Evolutionary conservation across 1,140 invertebrate species (phyloP), one percentile per base, ranked within the genome.

Genomic region (Drosophila athabasca): DNA sequence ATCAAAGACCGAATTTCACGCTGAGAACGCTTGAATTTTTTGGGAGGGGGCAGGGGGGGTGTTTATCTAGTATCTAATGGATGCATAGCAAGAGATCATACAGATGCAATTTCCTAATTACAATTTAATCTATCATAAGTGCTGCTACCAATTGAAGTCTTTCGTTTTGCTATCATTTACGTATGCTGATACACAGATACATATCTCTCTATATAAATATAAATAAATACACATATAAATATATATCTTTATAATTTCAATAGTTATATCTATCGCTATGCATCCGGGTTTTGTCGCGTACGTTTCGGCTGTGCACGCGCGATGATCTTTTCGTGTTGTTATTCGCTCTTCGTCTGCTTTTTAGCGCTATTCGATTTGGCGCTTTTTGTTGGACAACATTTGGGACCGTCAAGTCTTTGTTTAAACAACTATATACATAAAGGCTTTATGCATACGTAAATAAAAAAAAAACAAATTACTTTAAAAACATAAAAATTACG

Each of bases 11-110:
- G 69, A 71, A 80, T 77, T 19, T 19, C 77, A 85, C 77, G 74
- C 83, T 85, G 82, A 85, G 82, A 85, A 87, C 82, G 82, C 82
- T 85, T 85, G 83, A 85, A 85, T 85, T 87, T 53, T 67, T 68
- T 29, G 50, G 39, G 11, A 44, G 55, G 26, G 41, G 35, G 15
- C 58, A 53, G 67, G 68, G 67, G 49, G 59, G 51, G 57, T n/a
- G 53, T 48, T 48, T 71, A 72, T 64, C 75, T 60, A 67, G 9
- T 49, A 70, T 64, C 60, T 64, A 64, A 41, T 46, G 69, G 76
- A 78, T 79, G 77, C 77, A 79, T 49, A 48, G 69, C 61, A 54
- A 39, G 39, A 45, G 57, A 9, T 13, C 11, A 11, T 39, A 73
- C 62, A 64, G 39, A 70, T 59, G 66, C 53, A 64, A 74, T 77